Conservation (phyloP, 2,113 vertebrate species). For the Octodon degus region DNA sequence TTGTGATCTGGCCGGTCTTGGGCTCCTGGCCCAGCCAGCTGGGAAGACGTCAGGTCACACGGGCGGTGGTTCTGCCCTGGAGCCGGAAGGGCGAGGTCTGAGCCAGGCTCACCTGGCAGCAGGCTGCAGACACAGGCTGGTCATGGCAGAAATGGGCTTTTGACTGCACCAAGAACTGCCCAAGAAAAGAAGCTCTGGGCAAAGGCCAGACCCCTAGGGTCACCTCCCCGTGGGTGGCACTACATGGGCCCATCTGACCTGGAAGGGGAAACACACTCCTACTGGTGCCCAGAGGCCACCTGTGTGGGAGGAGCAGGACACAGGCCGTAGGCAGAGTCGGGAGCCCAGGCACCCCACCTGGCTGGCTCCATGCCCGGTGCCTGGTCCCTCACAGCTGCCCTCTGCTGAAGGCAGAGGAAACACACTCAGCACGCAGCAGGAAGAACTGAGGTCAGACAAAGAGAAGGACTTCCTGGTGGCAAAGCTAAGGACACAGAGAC, state of each 20-base stretch:
- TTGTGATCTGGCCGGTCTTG: not conserved
- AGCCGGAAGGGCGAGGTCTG: not conserved
- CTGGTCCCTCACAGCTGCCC: not conserved
- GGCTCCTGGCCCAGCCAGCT: not conserved
- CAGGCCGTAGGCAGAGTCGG: not conserved
- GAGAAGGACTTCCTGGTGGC: constrained; percentile 68
- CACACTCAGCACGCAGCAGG: not conserved
- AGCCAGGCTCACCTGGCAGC: not conserved
- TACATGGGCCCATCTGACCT: not conserved
- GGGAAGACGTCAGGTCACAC: not conserved
- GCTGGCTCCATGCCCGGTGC: not conserved
- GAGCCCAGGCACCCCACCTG: not conserved
- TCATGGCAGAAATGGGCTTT: not conserved
- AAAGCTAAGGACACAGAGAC: not conserved
- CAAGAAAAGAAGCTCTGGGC: not conserved
- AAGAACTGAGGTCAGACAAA: constrained; percentile 51
- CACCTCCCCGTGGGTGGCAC: not conserved
- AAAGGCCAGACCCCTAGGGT: not conserved
- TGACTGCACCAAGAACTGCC: not conserved
- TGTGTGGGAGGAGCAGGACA: not conserved
- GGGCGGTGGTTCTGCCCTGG: not conserved
- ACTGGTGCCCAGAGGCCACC: fast-evolving
- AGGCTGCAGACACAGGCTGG: not conserved
- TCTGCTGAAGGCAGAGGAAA: not conserved
- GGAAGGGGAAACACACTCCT: fast-evolving